phyloP scores from a whole-genome alignment of 2,888 invertebrate species.

The Tetrapedia diversipes region DNA sequence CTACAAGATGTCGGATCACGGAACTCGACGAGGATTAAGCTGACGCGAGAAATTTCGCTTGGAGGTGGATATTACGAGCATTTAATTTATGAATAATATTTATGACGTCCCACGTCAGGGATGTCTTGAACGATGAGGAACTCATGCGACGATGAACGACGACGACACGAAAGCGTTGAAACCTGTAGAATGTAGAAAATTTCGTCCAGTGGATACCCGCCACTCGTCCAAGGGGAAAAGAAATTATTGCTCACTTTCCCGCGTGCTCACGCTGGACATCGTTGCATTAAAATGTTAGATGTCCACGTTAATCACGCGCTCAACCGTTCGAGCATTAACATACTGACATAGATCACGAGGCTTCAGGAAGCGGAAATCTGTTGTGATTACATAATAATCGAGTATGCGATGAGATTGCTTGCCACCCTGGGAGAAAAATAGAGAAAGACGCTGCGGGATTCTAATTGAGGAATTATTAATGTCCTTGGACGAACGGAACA shows the following conservation, averaged over 20 bases:
- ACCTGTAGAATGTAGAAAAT: constrained; percentile 23
- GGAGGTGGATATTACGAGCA: constrained; percentile 18
- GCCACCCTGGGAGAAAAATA: constrained; percentile 24
- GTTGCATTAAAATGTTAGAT: constrained; percentile 11
- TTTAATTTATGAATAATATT: constrained; percentile 45
- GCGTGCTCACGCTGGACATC: background rate
- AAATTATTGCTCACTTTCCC: constrained; percentile 7
- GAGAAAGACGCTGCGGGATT: background rate
- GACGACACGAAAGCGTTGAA: constrained; percentile 1
- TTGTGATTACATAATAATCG: constrained; percentile 32
- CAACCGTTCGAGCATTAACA: constrained; percentile 19
- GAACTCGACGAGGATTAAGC: background rate
- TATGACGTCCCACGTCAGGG: constrained; percentile 27
- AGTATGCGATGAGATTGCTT: constrained; percentile 20
- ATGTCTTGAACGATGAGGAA: constrained; percentile 5
- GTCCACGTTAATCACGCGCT: constrained; percentile 32
- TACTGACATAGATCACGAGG: constrained; percentile 28
- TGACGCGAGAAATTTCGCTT: constrained; percentile 12
- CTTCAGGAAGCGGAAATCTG: constrained; percentile 36
- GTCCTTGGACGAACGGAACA: background rate
- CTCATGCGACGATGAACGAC: background rate
- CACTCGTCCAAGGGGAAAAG: background rate
- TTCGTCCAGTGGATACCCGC: constrained; percentile 19
- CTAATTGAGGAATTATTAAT: constrained; percentile 12
- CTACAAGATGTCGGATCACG: background rate